These are phyloP conservation scores for Spea hammondii DNA, from an alignment of 2,797 vertebrate species.

Conservation along the genomic window DNA sequence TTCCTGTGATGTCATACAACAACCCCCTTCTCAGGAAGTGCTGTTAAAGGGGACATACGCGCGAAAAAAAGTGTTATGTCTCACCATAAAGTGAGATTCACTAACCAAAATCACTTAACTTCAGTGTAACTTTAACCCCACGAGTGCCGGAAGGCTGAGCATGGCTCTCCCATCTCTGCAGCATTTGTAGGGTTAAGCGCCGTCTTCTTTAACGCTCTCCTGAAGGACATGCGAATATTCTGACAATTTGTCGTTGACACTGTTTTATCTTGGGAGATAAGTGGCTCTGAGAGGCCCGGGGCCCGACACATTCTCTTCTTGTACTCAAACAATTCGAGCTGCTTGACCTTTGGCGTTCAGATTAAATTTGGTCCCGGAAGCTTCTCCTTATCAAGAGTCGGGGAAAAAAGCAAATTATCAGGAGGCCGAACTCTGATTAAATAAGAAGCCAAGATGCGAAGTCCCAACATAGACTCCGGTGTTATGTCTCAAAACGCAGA, in stretches of 20 bases:
- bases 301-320: constrained; percentile 17
- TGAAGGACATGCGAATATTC: not conserved
- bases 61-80: no score
- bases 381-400: constrained; percentile 26
- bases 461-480: not conserved
- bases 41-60: no score
- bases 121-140: no score
- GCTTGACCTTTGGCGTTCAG: no score
- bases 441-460: constrained; percentile 13
- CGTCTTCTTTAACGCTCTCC: not conserved
- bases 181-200: not conserved
- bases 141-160: no score
- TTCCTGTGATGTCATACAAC: no score
- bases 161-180: not conserved
- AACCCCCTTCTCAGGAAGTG: no score
- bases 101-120: no score
- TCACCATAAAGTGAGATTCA: no score
- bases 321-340: constrained; percentile 24
- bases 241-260: constrained; percentile 1
- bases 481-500: constrained; percentile 13
- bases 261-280: not conserved
- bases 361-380: constrained; percentile 18
- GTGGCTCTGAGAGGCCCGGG: not conserved
- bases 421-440: constrained; percentile 35
- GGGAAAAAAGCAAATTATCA: not conserved